Conservation (phyloP, 2,113 vertebrate genomes). For the Choloepus hoffmanni region DNA sequence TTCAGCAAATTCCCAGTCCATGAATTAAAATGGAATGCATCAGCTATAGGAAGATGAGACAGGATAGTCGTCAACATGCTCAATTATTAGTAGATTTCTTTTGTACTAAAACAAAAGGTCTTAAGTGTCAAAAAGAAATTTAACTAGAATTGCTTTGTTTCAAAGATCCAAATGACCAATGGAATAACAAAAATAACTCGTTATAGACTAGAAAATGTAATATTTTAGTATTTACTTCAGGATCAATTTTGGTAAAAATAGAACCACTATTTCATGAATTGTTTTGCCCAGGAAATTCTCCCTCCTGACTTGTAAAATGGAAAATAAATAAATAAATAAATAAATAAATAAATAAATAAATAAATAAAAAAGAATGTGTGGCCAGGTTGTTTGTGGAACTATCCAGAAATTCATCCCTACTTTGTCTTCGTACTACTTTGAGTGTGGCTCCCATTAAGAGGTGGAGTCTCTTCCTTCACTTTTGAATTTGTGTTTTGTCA, state of each 20-base stretch:
- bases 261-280: neutral
- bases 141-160: constrained; percentile 62
- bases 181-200: constrained; percentile 30
- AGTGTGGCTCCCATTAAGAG: neutral
- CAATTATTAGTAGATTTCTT: constrained; percentile 50
- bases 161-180: constrained; percentile 48
- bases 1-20: constrained; percentile 53
- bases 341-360: too few species aligned
- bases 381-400: neutral
- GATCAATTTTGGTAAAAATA: constrained; percentile 47
- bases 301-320: constrained; percentile 58
- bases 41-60: constrained; percentile 40
- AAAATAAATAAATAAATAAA: constrained; percentile 27
- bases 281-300: neutral
- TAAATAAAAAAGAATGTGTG: too few species aligned
- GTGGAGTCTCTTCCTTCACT: neutral
- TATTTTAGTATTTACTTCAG: constrained; percentile 37
- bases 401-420: neutral
- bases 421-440: neutral
- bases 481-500: neutral
- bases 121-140: constrained; percentile 38
- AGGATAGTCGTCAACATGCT: constrained; percentile 54
- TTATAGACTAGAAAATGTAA: constrained; percentile 24
- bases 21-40: constrained; percentile 53
- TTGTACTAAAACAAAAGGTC: constrained; percentile 42